phyloP scores from a whole-genome alignment of 2,888 invertebrate genomes.

The Cepaea hortensis region DNA sequence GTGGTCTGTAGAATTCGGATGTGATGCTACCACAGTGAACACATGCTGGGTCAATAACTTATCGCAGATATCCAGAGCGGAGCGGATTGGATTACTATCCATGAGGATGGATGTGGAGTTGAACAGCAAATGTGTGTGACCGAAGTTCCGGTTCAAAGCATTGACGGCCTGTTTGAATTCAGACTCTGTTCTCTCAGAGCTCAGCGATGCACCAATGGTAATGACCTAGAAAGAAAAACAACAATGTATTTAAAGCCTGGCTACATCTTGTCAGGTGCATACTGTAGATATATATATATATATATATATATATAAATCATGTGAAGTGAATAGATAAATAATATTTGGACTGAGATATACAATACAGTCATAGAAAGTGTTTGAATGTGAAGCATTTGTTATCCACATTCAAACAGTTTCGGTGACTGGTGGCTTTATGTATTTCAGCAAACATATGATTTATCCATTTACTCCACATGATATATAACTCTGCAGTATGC shows the following conservation, averaged over 20 bases:
- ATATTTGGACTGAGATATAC: too few species aligned
- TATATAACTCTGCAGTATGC: too few species aligned
- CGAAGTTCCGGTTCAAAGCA: slow-evolving; percentile 47
- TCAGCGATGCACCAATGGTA: slow-evolving; percentile 64
- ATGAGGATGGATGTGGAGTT: slow-evolving; percentile 92
- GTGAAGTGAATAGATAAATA: too few species aligned
- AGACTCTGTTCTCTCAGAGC: slow-evolving; percentile 57
- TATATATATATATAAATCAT: too few species aligned
- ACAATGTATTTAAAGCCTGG: background rate
- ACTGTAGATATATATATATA: too few species aligned
- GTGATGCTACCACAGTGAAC: slow-evolving; percentile 78
- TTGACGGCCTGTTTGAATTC: slow-evolving; percentile 57
- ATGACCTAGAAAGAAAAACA: slow-evolving; percentile 36
- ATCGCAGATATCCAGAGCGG: slow-evolving; percentile 94
- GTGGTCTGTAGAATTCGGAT: slow-evolving; percentile 81
- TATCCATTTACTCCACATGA: too few species aligned
- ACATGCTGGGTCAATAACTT: slow-evolving; percentile 82
- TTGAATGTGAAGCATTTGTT: too few species aligned
- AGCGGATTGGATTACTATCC: slow-evolving; percentile 96
- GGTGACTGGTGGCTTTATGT: too few species aligned
- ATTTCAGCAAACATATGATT: too few species aligned
- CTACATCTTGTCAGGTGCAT: too few species aligned
- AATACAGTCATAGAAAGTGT: too few species aligned
- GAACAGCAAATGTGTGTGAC: slow-evolving; percentile 77
- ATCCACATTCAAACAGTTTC: too few species aligned